Conservation (phyloP, 2,797 vertebrate species). For the Pantherophis vulpinus region DNA sequence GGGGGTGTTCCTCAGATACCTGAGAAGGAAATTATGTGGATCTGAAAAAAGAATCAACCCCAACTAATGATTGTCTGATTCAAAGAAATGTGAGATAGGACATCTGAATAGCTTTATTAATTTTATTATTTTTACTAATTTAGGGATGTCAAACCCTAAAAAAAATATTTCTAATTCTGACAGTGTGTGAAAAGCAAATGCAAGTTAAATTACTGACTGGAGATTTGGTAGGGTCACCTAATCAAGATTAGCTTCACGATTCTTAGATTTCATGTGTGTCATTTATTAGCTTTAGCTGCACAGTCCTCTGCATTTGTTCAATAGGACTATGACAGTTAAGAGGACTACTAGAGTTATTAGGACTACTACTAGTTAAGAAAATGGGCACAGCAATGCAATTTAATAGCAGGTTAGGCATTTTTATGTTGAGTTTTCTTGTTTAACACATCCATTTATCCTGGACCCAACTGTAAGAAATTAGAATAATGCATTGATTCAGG, state of each 20-base stretch:
- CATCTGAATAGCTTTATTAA: neutral
- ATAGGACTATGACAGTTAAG: neutral
- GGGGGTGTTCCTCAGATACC: neutral
- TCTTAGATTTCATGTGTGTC: neutral
- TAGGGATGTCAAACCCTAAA: neutral
- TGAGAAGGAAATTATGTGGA: neutral
- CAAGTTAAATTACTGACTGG: neutral
- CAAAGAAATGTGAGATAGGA: neutral
- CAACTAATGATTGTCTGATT: neutral
- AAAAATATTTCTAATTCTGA: neutral
- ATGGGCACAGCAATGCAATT: neutral
- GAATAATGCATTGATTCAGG: neutral
- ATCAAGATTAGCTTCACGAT: neutral
- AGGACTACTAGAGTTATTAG: too few relatives aligned
- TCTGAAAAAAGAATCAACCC: neutral
- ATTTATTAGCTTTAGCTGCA: neutral
- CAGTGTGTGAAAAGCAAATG: neutral
- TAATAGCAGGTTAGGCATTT: neutral
- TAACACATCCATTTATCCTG: neutral
- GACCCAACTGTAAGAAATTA: neutral
- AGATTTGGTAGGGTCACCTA: neutral
- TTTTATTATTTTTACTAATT: neutral
- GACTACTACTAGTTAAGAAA: neutral
- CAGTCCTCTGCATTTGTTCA: neutral
- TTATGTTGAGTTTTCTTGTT: neutral